Evolutionary conservation across 2,888 invertebrate genomes (phyloP).

Genomic region (Diogma glabrata): DNA sequence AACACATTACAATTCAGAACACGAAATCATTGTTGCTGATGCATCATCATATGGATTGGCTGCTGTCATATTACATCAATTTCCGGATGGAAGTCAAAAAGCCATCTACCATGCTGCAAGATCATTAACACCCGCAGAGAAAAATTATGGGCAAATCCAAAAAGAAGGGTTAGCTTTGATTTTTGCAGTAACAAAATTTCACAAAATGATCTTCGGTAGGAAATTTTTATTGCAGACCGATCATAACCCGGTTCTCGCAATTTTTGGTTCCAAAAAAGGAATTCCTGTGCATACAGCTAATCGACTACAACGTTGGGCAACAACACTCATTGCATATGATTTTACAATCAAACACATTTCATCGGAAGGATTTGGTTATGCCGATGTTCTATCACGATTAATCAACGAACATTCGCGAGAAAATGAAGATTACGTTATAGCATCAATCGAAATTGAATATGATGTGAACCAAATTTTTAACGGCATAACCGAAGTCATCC

Average conservation of each 20-base stretch:
- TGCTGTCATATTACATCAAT: constrained; percentile 17
- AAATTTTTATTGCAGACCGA: constrained; percentile 25
- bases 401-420: too few species aligned
- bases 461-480: neutral
- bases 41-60: constrained; percentile 19
- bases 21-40: constrained; percentile 18
- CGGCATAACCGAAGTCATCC: too few species aligned
- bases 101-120: too few species aligned
- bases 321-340: too few species aligned
- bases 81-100: constrained; percentile 24
- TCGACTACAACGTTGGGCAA: constrained; percentile 15
- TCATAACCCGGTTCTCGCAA: constrained; percentile 17
- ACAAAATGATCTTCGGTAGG: constrained; percentile 25
- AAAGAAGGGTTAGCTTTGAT: constrained; percentile 27
- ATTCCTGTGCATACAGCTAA: constrained; percentile 15
- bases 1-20: neutral
- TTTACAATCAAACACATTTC: too few species aligned
- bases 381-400: too few species aligned
- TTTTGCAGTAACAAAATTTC: constrained; percentile 25
- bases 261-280: constrained; percentile 15
- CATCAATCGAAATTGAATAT: neutral
- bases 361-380: too few species aligned
- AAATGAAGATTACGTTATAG: neutral
- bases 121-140: constrained; percentile 24
- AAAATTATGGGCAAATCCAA: constrained; percentile 26